phyloP scores from a whole-genome alignment of 2,797 vertebrate genomes.

The Danionella dracula region DNA sequence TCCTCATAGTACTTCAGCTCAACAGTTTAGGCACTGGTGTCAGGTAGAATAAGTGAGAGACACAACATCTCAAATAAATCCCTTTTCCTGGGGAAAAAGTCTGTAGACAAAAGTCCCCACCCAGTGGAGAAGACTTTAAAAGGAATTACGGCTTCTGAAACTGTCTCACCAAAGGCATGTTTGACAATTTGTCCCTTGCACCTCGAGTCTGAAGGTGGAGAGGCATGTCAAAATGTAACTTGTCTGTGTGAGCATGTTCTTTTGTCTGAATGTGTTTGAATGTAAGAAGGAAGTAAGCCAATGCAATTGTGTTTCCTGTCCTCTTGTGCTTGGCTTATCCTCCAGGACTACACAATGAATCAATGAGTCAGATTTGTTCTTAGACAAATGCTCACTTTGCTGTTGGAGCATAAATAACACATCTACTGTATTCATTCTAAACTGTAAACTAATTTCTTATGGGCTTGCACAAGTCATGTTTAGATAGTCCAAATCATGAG shows the following conservation, averaged over 20 bases:
- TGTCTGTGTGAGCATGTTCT: background rate
- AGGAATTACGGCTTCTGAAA: constrained; percentile 13
- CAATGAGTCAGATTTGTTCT: constrained; percentile 43
- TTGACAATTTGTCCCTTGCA: constrained; percentile 21
- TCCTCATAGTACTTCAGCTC: background rate
- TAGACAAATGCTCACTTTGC: constrained; percentile 19
- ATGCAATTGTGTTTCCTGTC: background rate
- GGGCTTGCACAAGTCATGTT: no score
- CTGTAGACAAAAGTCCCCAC: background rate
- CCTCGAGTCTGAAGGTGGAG: constrained; percentile 25
- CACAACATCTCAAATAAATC: no score
- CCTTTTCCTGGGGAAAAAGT: background rate
- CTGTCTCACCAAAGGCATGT: constrained; percentile 12
- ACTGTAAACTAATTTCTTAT: no score
- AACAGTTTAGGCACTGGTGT: background rate
- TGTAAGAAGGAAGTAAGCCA: no score
- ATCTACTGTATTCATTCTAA: background rate
- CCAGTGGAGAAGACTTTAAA: background rate
- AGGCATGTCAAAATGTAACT: constrained; percentile 18
- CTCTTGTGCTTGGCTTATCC: background rate
- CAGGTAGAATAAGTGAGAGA: no score
- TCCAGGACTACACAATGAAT: constrained; percentile 19
- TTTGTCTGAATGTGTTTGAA: background rate
- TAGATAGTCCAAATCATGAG: no score
- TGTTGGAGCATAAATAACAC: background rate